Conservation (phyloP, 2,888 invertebrate genomes). For the Pseudeuparius sepicola region DNA sequence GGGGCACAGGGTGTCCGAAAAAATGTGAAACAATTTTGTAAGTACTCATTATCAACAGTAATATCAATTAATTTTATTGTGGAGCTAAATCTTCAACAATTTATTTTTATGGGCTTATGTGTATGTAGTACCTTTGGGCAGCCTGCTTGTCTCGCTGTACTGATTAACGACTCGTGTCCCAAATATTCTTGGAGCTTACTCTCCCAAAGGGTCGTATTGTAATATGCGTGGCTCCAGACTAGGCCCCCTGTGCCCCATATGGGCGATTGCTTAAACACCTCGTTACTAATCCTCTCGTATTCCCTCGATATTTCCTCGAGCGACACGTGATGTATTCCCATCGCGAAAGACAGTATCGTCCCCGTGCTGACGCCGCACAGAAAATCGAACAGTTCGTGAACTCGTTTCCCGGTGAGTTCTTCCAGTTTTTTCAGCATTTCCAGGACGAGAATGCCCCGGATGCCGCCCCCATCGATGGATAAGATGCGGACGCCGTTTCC, state of each 20-base stretch:
- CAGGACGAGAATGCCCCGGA: constrained; percentile 72
- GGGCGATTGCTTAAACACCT: constrained; percentile 55
- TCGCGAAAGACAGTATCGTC: constrained; percentile 63
- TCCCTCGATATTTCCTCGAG: constrained; percentile 49
- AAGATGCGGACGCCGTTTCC: constrained; percentile 68
- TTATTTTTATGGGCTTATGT: no score
- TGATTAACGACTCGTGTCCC: constrained; percentile 50
- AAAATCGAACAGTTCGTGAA: constrained; percentile 76
- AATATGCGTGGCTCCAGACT: constrained; percentile 76
- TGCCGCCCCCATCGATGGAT: constrained; percentile 82
- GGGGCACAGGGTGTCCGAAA: no score
- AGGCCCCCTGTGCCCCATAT: constrained; percentile 61
- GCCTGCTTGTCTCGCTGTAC: constrained; percentile 42
- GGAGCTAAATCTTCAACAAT: no score
- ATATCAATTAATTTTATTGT: no score
- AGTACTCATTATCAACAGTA: no score
- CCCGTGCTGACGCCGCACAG: constrained; percentile 77
- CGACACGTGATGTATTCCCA: constrained; percentile 51
- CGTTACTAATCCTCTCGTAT: constrained; percentile 49
- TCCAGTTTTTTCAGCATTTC: constrained; percentile 72
- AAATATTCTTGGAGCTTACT: constrained; percentile 56
- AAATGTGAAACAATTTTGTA: no score
- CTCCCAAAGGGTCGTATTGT: constrained; percentile 77
- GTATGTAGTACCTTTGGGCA: constrained; percentile 55
- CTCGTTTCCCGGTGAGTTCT: constrained; percentile 51